phyloP scores from a whole-genome alignment of 2,888 invertebrate genomes.

The Isotomurus palustris region DNA sequence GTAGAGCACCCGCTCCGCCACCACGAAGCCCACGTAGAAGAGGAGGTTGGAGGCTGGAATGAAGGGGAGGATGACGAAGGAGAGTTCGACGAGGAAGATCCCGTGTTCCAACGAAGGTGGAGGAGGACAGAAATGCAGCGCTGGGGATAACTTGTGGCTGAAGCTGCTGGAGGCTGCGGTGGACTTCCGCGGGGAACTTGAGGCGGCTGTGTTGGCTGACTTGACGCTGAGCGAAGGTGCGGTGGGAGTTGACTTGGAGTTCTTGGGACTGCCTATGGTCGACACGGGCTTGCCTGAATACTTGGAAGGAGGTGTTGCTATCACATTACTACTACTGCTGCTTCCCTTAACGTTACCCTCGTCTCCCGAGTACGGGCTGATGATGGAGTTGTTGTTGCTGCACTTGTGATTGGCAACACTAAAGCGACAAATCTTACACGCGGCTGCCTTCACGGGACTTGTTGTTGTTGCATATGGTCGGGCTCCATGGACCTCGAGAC shows the following conservation, averaged over 20 bases:
- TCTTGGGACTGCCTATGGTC: background rate
- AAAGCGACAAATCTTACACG: constrained; percentile 8
- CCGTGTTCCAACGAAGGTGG: constrained; percentile 21
- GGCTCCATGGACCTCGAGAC: background rate
- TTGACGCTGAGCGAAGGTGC: background rate
- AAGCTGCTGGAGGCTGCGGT: constrained; percentile 25
- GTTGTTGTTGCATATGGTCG: too few relatives aligned
- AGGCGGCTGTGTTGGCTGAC: constrained; percentile 3
- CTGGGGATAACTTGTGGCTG: constrained; percentile 7
- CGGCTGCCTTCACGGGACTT: background rate
- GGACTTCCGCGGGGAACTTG: constrained; percentile 30
- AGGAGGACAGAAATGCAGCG: background rate
- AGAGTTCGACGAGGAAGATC: constrained; percentile 59
- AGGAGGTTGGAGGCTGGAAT: constrained; percentile 92
- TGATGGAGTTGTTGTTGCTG: constrained; percentile 26
- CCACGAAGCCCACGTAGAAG: constrained; percentile 97
- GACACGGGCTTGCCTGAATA: too few relatives aligned
- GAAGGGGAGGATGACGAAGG: constrained; percentile 82
- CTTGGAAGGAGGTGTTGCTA: background rate
- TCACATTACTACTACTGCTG: background rate
- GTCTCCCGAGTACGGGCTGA: background rate
- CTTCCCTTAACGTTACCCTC: background rate
- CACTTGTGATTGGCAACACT: constrained; percentile 15
- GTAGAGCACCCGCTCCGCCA: constrained; percentile 92
- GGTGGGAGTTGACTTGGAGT: constrained; percentile 1